phyloP scores from a whole-genome alignment of 1,140 invertebrate genomes.

The Sarcophaga bullata region DNA sequence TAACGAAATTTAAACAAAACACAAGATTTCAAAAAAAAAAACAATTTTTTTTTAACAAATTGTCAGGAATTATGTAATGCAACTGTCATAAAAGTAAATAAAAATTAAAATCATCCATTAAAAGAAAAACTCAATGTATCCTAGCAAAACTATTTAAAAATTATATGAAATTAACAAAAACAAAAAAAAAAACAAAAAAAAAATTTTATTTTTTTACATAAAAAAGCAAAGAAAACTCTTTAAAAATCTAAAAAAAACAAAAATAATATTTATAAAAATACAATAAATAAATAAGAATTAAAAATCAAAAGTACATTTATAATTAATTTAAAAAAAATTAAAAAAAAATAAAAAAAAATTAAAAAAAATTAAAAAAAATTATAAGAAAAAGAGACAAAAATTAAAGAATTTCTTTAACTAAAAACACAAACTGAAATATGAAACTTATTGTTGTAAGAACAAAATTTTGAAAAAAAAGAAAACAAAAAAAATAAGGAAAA shows the following conservation, averaged over 20 bases:
- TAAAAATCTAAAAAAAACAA: too few species aligned
- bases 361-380: neutral
- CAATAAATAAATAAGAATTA: neutral
- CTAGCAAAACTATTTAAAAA: slow-evolving; percentile 52
- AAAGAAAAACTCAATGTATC: slow-evolving; percentile 58
- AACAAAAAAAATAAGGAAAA: too few species aligned
- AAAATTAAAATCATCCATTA: slow-evolving; percentile 46
- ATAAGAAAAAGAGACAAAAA: neutral
- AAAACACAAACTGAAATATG: neutral
- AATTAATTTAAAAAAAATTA: neutral
- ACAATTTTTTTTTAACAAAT: too few species aligned
- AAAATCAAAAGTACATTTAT: neutral
- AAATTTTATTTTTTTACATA: neutral
- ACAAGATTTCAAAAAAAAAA: too few species aligned
- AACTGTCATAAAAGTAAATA: slow-evolving; percentile 46
- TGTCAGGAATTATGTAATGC: too few species aligned
- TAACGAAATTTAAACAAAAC: too few species aligned
- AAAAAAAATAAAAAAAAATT: too few species aligned
- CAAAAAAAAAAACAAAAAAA: slow-evolving; percentile 7
- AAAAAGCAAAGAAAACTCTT: neutral
- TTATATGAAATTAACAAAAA: neutral
- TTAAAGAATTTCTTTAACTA: neutral
- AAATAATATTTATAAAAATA: neutral
- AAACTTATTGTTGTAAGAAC: slow-evolving; percentile 7
- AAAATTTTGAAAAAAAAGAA: neutral